Evolutionary conservation across 2,797 vertebrate genomes (phyloP).

Genomic region (Brachymystax lenok): DNA sequence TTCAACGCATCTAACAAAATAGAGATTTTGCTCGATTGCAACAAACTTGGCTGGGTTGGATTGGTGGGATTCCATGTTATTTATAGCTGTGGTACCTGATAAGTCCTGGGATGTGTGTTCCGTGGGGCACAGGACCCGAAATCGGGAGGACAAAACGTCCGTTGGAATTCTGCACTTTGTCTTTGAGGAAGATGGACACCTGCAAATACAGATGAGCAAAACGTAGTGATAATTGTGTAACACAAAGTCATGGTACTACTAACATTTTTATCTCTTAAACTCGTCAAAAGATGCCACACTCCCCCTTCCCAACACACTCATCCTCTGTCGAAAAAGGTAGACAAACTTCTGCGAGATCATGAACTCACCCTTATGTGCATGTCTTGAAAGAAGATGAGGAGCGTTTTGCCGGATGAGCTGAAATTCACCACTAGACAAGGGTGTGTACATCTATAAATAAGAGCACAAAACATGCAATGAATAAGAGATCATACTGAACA

Average conservation of each 20-base stretch:
- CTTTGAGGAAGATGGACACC: constrained; percentile 98
- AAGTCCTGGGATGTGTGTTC: constrained; percentile 88
- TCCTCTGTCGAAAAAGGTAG: background rate
- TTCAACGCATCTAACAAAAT: background rate
- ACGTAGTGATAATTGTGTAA: background rate
- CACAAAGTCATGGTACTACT: no score
- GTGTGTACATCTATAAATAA: constrained; percentile 80
- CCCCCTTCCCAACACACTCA: background rate
- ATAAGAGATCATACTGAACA: background rate
- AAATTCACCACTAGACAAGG: constrained; percentile 88
- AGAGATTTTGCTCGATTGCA: background rate
- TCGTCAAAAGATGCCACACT: background rate
- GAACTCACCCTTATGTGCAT: constrained; percentile 95
- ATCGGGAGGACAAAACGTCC: constrained; percentile 93
- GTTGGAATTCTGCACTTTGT: constrained; percentile 97
- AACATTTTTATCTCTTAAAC: background rate
- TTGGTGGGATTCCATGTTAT: background rate
- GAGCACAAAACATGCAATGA: constrained; percentile 21
- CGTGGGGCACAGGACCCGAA: constrained; percentile 89
- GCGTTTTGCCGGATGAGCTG: constrained; percentile 95
- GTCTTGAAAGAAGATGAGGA: constrained; percentile 97
- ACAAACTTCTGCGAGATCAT: background rate
- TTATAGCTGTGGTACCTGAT: constrained; percentile 80
- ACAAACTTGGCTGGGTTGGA: background rate
- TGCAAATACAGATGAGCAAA: constrained; percentile 55